These are phyloP conservation scores for Bungarus multicinctus DNA, from an alignment of 2,113 vertebrate species.

Conservation along the genomic window DNA sequence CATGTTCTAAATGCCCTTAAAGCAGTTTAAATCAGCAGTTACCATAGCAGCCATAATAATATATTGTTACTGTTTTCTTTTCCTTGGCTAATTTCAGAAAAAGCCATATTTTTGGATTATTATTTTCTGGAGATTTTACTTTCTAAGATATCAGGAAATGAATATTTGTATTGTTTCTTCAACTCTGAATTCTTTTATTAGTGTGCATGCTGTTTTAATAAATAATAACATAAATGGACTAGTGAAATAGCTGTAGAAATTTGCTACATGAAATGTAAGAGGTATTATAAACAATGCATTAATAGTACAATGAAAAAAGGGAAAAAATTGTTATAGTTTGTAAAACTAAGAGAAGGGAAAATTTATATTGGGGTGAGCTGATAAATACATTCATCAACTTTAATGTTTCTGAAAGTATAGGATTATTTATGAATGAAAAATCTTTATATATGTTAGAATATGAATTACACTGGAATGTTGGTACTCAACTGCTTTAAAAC, in stretches of 20 bases:
- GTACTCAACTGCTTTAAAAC: neutral
- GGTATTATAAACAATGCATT: neutral
- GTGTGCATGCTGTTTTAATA: conserved; percentile 11
- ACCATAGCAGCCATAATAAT: conserved; percentile 15
- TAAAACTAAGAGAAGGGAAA: neutral
- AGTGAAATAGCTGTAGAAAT: neutral
- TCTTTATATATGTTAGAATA: neutral
- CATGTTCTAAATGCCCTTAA: conserved; percentile 38
- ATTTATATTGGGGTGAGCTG: neutral
- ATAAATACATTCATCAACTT: neutral
- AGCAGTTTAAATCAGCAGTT: conserved; percentile 31
- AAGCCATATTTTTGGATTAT: neutral
- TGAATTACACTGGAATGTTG: neutral
- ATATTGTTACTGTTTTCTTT: conserved; percentile 9
- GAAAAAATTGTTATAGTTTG: neutral
- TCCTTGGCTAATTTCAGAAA: conserved; percentile 21
- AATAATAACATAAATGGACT: neutral
- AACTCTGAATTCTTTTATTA: neutral
- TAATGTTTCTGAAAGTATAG: neutral
- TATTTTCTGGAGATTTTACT: neutral
- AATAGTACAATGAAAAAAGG: neutral
- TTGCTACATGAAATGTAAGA: neutral
- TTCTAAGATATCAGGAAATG: neutral
- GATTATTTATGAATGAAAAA: neutral
- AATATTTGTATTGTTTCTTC: conserved; percentile 5